Conservation (phyloP, 2,113 vertebrate species). For the Oreochromis spilurus region DNA sequence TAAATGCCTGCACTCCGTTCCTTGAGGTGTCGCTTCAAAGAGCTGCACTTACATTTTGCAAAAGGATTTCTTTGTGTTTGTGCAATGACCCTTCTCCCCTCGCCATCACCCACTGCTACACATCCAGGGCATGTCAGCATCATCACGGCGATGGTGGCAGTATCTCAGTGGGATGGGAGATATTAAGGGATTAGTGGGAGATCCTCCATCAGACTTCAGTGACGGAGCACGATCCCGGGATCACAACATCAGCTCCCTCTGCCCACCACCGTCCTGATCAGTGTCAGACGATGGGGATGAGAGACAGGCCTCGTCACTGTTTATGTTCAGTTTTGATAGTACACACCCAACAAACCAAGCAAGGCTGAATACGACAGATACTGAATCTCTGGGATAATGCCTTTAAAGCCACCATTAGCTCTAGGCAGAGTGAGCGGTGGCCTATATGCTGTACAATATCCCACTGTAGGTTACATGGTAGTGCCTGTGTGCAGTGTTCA, state of each 20-base stretch:
- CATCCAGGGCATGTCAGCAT: constrained; percentile 34
- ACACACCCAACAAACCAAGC: not conserved
- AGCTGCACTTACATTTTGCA: constrained; percentile 3
- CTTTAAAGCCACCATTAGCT: constrained; percentile 38
- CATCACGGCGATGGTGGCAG: constrained; percentile 27
- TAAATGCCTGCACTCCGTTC: constrained; percentile 3
- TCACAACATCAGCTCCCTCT: constrained; percentile 29
- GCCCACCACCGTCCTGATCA: not conserved
- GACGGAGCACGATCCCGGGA: constrained; percentile 32
- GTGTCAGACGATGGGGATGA: constrained; percentile 11
- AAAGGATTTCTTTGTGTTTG: not conserved
- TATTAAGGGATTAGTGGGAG: constrained; percentile 62
- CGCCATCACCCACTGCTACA: not conserved
- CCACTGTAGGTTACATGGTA: constrained; percentile 28
- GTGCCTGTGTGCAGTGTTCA: not conserved
- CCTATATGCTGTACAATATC: constrained; percentile 31
- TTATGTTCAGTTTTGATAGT: not conserved
- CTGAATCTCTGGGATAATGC: constrained; percentile 12
- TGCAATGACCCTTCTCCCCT: not conserved
- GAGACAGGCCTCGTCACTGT: not conserved
- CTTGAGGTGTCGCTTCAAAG: not conserved
- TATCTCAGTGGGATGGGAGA: constrained; percentile 50
- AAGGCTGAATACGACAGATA: not conserved
- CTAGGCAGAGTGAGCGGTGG: constrained; percentile 6
- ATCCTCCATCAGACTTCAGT: constrained; percentile 52